Evolutionary conservation across 1,140 invertebrate genomes (phyloP).

Genomic region (Artemia franciscana): DNA sequence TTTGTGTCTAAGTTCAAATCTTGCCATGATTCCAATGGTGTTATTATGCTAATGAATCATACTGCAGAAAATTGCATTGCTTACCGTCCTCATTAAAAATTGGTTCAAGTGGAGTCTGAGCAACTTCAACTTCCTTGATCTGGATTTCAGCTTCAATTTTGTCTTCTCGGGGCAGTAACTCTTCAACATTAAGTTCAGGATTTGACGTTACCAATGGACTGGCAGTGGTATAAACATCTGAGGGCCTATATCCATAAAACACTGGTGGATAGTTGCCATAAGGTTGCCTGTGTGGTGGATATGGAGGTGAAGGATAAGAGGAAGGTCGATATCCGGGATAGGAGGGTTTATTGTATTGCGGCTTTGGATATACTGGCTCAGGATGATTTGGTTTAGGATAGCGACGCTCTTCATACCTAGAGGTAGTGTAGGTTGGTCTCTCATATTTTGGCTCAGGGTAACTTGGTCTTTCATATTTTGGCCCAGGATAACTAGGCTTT

Average conservation of each 20-base stretch:
- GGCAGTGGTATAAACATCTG: neutral
- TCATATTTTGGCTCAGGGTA: slow-evolving; percentile 1
- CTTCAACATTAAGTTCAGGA: too few species aligned
- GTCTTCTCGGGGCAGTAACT: too few species aligned
- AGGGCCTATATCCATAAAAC: neutral
- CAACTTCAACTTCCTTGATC: too few species aligned
- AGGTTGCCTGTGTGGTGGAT: too few species aligned
- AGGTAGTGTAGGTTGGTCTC: neutral
- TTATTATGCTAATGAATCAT: too few species aligned
- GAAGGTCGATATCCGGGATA: neutral
- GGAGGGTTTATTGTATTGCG: neutral
- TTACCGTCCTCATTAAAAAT: neutral
- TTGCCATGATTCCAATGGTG: too few species aligned
- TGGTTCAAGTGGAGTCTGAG: neutral
- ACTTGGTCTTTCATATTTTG: neutral
- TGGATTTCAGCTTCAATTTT: too few species aligned
- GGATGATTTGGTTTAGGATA: neutral
- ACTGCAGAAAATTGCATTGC: too few species aligned
- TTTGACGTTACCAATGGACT: too few species aligned
- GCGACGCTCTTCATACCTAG: neutral
- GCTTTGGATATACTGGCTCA: neutral
- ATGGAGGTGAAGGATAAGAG: neutral
- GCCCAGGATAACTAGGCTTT: neutral
- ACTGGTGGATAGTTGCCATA: neutral
- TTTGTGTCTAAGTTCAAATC: too few species aligned